Percentiles rank a stretch among this genome's conserved stretches.
Evolutionary conservation across 2,797 vertebrate species (phyloP).

Genomic region (Pampus argenteus): DNA sequence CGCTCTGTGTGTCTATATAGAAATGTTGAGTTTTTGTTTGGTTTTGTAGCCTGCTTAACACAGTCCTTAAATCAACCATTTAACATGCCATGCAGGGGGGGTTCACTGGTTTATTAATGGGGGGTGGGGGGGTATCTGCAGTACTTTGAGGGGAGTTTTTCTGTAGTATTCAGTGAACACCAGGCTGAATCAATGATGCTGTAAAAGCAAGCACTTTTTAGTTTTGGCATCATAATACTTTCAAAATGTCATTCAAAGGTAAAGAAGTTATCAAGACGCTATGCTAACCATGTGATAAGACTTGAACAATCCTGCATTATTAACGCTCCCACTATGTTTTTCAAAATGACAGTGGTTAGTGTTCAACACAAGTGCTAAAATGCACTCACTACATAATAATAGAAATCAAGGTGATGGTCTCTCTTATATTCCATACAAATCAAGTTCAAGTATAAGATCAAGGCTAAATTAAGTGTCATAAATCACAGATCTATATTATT

Average conservation of each 20-base stretch:
- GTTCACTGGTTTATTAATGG: conserved; percentile 39
- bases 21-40: conserved; percentile 31
- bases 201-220: conserved; percentile 48
- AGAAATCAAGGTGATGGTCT: conserved; percentile 28
- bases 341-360: conserved; percentile 29
- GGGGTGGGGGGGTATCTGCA: conserved; percentile 32
- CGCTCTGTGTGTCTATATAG: conserved; percentile 32
- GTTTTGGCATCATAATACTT: conserved; percentile 65
- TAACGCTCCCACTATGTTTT: conserved; percentile 36
- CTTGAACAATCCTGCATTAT: conserved; percentile 40
- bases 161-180: conserved; percentile 40
- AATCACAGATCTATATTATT: not conserved
- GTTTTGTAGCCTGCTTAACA: conserved; percentile 35
- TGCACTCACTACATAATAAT: conserved; percentile 22
- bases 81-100: conserved; percentile 78
- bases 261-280: conserved; percentile 68
- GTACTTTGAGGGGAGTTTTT: conserved; percentile 41
- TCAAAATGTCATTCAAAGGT: conserved; percentile 74
- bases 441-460: conserved; percentile 20
- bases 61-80: conserved; percentile 63
- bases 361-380: conserved; percentile 39
- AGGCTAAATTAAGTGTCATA: conserved; percentile 13
- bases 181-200: conserved; percentile 54
- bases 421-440: conserved; percentile 33
- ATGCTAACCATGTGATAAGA: conserved; percentile 55